phyloP scores from a whole-genome alignment of 2,797 vertebrate genomes.

The Australoheros facetus region DNA sequence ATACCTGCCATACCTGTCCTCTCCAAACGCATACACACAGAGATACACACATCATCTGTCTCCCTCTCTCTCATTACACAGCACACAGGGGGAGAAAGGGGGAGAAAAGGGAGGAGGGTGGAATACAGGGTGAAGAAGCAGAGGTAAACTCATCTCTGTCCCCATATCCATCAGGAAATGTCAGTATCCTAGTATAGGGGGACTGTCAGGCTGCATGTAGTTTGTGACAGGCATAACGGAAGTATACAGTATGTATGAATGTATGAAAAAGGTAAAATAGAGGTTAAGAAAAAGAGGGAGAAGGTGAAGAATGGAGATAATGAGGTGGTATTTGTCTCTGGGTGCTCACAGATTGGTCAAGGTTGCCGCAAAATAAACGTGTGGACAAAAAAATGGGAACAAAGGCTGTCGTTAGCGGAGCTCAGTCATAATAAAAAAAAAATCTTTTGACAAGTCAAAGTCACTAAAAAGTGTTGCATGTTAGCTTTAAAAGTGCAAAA shows the following conservation, averaged over 20 bases:
- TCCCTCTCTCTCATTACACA: slow-evolving; percentile 12
- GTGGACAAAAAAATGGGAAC: background rate
- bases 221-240: slow-evolving; percentile 24
- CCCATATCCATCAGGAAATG: slow-evolving; percentile 56
- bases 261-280: slow-evolving; percentile 18
- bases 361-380: background rate
- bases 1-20: background rate
- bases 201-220: slow-evolving; percentile 24
- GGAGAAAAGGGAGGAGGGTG: background rate
- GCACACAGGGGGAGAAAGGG: slow-evolving; percentile 10
- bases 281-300: slow-evolving; percentile 12
- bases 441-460: background rate
- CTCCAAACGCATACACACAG: slow-evolving; percentile 28
- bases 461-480: background rate
- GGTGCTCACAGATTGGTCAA: background rate
- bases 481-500: slow-evolving; percentile 2
- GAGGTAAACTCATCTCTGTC: slow-evolving; percentile 47
- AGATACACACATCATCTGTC: slow-evolving; percentile 27
- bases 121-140: slow-evolving; percentile 23
- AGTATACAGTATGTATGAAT: slow-evolving; percentile 54
- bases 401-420: background rate
- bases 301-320: slow-evolving; percentile 5
- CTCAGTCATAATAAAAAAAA: background rate
- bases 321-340: background rate
- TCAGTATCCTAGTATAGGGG: slow-evolving; percentile 42